A percentile compares a stretch with the other conserved stretches of the same genome.
phyloP scores from a whole-genome alignment of 1,140 invertebrate genomes.

The Venustaconcha ellipsiformis region DNA sequence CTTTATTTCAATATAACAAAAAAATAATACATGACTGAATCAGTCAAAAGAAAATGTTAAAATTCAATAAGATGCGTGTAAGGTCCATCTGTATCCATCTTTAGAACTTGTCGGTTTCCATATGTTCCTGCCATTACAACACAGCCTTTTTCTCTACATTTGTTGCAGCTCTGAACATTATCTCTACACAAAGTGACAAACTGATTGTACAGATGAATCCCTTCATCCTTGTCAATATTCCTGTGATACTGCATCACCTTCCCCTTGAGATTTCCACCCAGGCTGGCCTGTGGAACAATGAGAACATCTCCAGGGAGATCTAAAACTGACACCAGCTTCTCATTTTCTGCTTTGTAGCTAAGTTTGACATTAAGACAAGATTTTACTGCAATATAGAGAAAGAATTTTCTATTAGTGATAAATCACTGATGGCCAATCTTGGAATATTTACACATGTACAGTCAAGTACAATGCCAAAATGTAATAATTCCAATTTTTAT shows the following conservation, averaged over 20 bases:
- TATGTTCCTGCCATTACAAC: slow-evolving; percentile 67
- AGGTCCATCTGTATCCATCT: slow-evolving; percentile 70
- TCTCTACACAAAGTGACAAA: slow-evolving; percentile 60
- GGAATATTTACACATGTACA: not conserved
- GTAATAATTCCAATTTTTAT: not conserved
- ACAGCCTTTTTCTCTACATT: slow-evolving; percentile 36
- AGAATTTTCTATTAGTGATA: not conserved
- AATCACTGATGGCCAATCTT: not conserved
- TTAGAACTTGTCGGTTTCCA: slow-evolving; percentile 70
- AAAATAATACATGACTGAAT: no score
- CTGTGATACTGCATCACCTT: slow-evolving; percentile 70
- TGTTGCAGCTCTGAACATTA: slow-evolving; percentile 36
- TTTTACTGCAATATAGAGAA: slow-evolving; percentile 59
- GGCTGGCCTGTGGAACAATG: slow-evolving; percentile 70
- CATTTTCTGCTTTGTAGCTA: slow-evolving; percentile 51
- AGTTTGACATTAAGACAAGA: slow-evolving; percentile 60
- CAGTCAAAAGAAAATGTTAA: slow-evolving; percentile 1
- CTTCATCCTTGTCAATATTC: slow-evolving; percentile 66
- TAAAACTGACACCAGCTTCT: slow-evolving; percentile 59
- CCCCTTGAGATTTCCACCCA: slow-evolving; percentile 70
- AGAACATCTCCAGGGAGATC: slow-evolving; percentile 68
- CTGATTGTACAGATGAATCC: slow-evolving; percentile 62
- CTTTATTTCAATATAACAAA: no score
- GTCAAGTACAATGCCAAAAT: not conserved
- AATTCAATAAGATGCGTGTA: slow-evolving; percentile 69